Evolutionary conservation across 2,797 vertebrate genomes (phyloP).

Genomic region (Platyrinchus mystaceus): DNA sequence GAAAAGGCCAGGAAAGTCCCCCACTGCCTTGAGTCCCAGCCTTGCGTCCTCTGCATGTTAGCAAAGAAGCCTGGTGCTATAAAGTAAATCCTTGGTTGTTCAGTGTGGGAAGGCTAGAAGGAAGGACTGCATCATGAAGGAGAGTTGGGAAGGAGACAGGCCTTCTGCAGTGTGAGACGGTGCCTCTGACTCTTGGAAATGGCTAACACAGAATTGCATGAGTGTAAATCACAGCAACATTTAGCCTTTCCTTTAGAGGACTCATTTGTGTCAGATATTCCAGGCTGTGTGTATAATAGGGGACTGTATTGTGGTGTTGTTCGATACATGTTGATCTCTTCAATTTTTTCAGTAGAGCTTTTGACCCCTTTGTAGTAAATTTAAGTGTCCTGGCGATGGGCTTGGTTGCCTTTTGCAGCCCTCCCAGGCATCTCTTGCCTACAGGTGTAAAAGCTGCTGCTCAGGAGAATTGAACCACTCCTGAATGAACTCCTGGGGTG

Average conservation of each 20-base stretch:
- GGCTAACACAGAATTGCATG: fast-evolving
- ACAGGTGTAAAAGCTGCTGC: not conserved
- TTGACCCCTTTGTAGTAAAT: not conserved
- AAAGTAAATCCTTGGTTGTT: not conserved
- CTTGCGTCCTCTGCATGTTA: not conserved
- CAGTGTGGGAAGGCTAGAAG: not conserved
- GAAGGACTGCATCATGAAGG: not conserved
- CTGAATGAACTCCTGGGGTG: not conserved
- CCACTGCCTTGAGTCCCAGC: not conserved
- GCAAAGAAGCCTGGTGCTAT: not conserved
- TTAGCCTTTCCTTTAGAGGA: not conserved
- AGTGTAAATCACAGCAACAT: fast-evolving
- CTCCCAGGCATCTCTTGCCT: not conserved
- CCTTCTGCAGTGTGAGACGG: fast-evolving
- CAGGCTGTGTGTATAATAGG: fast-evolving
- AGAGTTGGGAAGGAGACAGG: not conserved
- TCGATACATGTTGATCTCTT: fast-evolving
- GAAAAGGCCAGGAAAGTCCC: not conserved
- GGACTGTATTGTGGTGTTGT: not conserved
- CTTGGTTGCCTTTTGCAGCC: not conserved
- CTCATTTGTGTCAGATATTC: not conserved
- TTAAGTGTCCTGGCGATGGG: not conserved
- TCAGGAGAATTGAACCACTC: not conserved
- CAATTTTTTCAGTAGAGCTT: not conserved
- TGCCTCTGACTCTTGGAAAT: not conserved